A percentile compares a stretch with the other conserved stretches of the same genome.
phyloP scores from a whole-genome alignment of 2,888 invertebrate species.

The Oscheius sp. region DNA sequence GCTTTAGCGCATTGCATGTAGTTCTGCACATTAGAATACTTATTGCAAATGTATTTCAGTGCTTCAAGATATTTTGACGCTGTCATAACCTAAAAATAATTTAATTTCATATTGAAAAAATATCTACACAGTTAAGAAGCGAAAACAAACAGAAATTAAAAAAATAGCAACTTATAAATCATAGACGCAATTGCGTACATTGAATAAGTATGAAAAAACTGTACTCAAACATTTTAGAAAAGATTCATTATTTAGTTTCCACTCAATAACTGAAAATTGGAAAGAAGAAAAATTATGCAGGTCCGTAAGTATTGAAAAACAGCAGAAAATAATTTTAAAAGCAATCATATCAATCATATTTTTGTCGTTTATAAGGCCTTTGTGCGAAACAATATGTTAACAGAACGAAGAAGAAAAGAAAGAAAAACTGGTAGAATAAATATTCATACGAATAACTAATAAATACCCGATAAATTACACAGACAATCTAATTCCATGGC shows the following conservation, averaged over 20 bases:
- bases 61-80: conserved; percentile 14
- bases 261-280: neutral
- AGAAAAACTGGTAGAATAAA: no score
- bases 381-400: no score
- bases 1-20: conserved; percentile 4
- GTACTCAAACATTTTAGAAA: no score
- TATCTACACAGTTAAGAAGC: neutral
- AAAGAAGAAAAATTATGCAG: neutral
- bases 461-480: neutral
- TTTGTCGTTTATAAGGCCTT: no score
- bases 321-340: no score
- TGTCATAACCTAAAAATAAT: no score
- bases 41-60: neutral
- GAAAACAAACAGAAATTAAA: neutral
- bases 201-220: no score
- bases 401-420: no score
- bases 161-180: neutral
- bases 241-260: no score
- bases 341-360: no score
- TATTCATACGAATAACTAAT: neutral
- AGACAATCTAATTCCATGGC: conserved; percentile 11
- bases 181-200: no score
- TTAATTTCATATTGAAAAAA: neutral
- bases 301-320: neutral
- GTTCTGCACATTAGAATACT: neutral